Evolutionary conservation across 2,888 invertebrate genomes (phyloP).

Genomic region (Mythimna pallens): DNA sequence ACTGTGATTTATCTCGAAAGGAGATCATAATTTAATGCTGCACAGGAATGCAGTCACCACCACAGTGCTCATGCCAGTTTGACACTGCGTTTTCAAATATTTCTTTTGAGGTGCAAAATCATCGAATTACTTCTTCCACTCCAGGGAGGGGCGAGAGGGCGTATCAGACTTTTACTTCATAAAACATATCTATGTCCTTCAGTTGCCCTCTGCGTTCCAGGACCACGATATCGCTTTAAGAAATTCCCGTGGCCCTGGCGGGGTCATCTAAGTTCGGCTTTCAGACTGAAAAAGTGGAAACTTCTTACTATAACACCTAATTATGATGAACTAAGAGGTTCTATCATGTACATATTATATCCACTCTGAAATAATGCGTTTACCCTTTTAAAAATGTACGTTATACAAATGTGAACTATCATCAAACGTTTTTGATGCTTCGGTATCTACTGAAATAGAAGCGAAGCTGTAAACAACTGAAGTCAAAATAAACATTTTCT

Average conservation of each 20-base stretch:
- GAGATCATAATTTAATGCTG: not conserved
- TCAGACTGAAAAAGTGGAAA: not conserved
- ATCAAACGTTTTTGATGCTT: constrained; percentile 40
- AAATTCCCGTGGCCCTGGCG: no score
- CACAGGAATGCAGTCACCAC: not conserved
- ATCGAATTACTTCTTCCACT: no score
- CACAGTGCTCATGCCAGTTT: not conserved
- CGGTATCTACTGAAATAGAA: constrained; percentile 46
- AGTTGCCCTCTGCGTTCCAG: no score
- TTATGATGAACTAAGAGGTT: constrained; percentile 1
- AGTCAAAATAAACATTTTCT: constrained; percentile 44
- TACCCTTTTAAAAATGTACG: constrained; percentile 16
- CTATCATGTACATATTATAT: constrained; percentile 1
- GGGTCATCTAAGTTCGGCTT: not conserved
- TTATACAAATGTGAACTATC: constrained; percentile 25
- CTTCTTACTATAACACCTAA: not conserved
- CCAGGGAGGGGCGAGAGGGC: no score
- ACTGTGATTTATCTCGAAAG: not conserved
- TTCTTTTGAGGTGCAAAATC: not conserved
- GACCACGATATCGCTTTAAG: no score
- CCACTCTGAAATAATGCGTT: constrained; percentile 3
- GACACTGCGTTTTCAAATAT: not conserved
- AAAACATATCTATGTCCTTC: no score
- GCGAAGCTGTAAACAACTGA: constrained; percentile 50
- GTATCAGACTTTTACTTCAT: no score